A percentile compares a stretch with the other conserved stretches of the same genome.
These are phyloP conservation scores for Liopterus haemorrhoidalis DNA, from an alignment of 2,888 invertebrate genomes.

Conservation along the genomic window DNA sequence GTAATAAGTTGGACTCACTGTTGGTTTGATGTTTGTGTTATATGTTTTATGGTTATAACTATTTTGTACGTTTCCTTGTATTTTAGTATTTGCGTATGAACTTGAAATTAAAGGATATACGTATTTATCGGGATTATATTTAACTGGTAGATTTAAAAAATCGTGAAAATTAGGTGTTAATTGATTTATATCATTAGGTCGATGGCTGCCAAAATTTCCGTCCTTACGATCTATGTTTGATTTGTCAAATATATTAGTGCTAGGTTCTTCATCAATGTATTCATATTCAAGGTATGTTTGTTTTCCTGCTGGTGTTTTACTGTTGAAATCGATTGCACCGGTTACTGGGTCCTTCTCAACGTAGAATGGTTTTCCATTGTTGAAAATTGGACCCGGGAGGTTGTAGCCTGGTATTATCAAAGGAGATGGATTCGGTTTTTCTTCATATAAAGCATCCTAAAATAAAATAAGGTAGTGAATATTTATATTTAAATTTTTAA, in stretches of 20 bases:
- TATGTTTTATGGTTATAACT: conserved; percentile 49
- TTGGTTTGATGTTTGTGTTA: conserved; percentile 40
- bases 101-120: conserved; percentile 64
- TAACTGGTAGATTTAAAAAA: conserved; percentile 61
- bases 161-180: conserved; percentile 61
- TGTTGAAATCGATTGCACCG: conserved; percentile 58
- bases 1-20: conserved; percentile 42
- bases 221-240: conserved; percentile 47
- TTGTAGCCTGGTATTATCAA: conserved; percentile 45
- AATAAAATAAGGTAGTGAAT: no score
- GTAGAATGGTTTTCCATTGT: conserved; percentile 65
- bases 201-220: conserved; percentile 42
- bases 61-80: conserved; percentile 58
- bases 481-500: no score
- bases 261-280: conserved; percentile 37
- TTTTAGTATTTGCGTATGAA: conserved; percentile 66
- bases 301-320: conserved; percentile 47
- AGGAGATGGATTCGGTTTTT: conserved; percentile 44
- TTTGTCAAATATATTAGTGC: conserved; percentile 41
- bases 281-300: conserved; percentile 33
- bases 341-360: conserved; percentile 63
- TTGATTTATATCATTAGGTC: conserved; percentile 58
- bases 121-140: conserved; percentile 62
- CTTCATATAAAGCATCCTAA: no score
- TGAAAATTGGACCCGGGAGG: conserved; percentile 55